These are phyloP conservation scores for Euura saliciscinereae DNA, from an alignment of 1,140 invertebrate species.

Conservation along the genomic window DNA sequence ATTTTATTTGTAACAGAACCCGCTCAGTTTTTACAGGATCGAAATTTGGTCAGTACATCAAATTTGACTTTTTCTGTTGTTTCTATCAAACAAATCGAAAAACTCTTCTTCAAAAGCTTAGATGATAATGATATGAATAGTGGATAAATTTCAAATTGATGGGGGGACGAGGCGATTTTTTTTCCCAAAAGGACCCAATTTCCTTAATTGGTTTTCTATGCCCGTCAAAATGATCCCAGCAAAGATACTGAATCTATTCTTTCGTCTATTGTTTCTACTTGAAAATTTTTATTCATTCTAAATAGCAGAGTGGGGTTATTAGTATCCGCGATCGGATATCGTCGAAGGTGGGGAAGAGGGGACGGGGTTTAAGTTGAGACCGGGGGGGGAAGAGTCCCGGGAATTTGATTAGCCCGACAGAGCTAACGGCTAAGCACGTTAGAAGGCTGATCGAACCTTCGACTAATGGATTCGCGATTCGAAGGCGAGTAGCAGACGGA, in stretches of 20 bases:
- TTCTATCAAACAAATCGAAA: too few species aligned
- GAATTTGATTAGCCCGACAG: conserved; percentile 7
- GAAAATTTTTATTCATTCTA: neutral
- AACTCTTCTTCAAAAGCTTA: too few species aligned
- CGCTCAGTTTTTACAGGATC: too few species aligned
- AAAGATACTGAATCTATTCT: neutral
- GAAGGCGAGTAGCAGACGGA: neutral
- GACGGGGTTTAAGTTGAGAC: neutral
- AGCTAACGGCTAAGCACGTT: conserved; percentile 6
- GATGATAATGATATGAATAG: too few species aligned
- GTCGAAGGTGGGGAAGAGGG: neutral
- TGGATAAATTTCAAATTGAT: too few species aligned
- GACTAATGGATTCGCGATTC: conserved; percentile 2
- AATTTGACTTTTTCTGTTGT: too few species aligned
- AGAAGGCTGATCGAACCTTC: conserved; percentile 2
- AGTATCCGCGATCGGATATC: neutral
- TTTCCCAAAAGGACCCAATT: too few species aligned
- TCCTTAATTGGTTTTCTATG: too few species aligned
- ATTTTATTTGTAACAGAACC: too few species aligned
- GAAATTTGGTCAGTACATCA: too few species aligned
- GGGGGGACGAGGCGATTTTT: too few species aligned
- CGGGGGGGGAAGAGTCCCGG: neutral
- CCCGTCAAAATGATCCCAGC: too few species aligned
- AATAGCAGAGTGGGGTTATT: neutral
- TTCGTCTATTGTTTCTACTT: conserved; percentile 20